A percentile compares a stretch with the other conserved stretches of the same genome.
These are phyloP conservation scores for Drosophila littoralis DNA, from an alignment of 1,140 invertebrate species.

Conservation along the genomic window DNA sequence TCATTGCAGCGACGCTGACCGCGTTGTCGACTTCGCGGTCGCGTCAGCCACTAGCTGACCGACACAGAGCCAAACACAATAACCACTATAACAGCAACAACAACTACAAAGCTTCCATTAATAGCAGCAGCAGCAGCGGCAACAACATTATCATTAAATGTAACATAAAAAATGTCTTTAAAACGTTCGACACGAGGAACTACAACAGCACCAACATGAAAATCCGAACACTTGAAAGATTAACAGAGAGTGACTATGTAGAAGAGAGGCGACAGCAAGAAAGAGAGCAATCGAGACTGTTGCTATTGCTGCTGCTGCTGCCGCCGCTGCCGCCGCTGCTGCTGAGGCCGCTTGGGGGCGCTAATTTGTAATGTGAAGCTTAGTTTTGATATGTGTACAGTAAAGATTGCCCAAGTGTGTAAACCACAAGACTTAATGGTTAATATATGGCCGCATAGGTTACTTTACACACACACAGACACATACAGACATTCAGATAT, in stretches of 20 bases:
- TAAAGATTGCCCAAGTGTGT: constrained; percentile 37
- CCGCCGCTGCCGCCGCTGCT: not conserved
- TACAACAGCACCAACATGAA: constrained; percentile 37
- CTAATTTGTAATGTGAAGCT: constrained; percentile 72
- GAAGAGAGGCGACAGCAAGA: constrained; percentile 7
- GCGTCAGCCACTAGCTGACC: not conserved
- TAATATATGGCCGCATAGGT: constrained; percentile 14
- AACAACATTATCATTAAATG: constrained; percentile 49
- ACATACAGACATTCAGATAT: not conserved
- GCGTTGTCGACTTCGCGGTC: constrained; percentile 16
- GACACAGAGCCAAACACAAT: constrained; percentile 11
- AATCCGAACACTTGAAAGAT: constrained; percentile 10
- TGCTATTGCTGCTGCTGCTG: constrained; percentile 6
- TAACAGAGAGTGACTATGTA: constrained; percentile 12
- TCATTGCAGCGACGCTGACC: constrained; percentile 72
- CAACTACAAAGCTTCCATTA: constrained; percentile 9
- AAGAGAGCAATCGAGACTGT: constrained; percentile 13
- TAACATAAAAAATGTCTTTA: constrained; percentile 41
- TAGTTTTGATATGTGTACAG: constrained; percentile 50
- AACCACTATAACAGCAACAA: constrained; percentile 4
- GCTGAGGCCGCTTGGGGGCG: constrained; percentile 67
- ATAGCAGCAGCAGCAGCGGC: constrained; percentile 11
- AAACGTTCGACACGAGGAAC: constrained; percentile 65
- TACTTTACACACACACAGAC: not conserved
- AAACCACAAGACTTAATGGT: constrained; percentile 35